Evolutionary conservation across 2,113 vertebrate species (phyloP), one percentile per base, ranked within the genome.

Genomic region (Hiodon alosoides): DNA sequence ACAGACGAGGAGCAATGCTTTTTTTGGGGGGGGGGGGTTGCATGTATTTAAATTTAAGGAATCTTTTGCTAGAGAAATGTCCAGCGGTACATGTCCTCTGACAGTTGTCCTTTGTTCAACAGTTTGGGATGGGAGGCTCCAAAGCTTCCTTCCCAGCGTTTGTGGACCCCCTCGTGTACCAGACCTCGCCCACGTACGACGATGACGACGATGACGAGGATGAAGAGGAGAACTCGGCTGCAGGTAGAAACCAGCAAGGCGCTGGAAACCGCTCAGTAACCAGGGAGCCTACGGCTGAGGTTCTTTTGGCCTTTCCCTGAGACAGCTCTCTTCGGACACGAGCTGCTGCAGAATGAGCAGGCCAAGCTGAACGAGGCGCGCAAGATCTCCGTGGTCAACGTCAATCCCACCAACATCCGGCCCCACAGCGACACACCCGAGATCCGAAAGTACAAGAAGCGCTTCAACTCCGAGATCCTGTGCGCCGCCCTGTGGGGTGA

Each of bases 401-500:
- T 99, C 75, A 99, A 99, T 84, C 97, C 97, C 73, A 99, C 97
- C 81, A 99, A 99, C 91, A 99, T 98, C 86, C 87, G 97, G 0
- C 97, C 97, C 51, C 97, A 99, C 87, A 99, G 95, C 2, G 97
- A 99, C 88, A 98, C 97, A 2, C 97, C 97, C 0, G 97, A 99
- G 91, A 99, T 99, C 83, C 94, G 97, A 17, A 99, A 99, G 76
- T 99, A 99, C 87, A 99, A 99, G 92, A 99, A 99, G 66, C 94
- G 97, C 79, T 99, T 99, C 91, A 99, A 98, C 89, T 99, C 97
- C 0, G 97, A 99, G 91, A 99, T 99, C 81, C 94, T 99, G 16
- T 99, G 97, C 67, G 97, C 97, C 0, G 97, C 97, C 11, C 85
- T 99, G 0, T 99, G 97, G 97, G 97, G 97, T 99, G 83, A 92